Evolutionary conservation across 2,113 vertebrate species (phyloP), one percentile per base, ranked within the genome.

Genomic region (Aptenodytes patagonicus): DNA sequence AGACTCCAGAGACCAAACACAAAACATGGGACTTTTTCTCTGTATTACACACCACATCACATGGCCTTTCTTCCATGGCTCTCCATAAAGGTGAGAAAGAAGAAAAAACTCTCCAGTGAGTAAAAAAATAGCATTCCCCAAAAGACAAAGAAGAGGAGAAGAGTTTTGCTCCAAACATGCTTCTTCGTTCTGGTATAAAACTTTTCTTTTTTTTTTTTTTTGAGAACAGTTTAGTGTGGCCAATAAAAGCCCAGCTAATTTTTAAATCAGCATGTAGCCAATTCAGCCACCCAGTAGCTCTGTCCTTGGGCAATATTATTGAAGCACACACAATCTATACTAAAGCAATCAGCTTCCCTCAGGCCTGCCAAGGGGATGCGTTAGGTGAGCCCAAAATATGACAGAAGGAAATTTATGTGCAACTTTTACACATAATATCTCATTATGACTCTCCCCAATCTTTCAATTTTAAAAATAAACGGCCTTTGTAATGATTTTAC

Each of bases 401-500:
- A 98, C 98, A 98, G 97, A 98, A 97, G 98, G 98, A 98, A 99
- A 98, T 99, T 98, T 99, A 98, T 99, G 98, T 98, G 98, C 98
- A 98, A 98, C 98, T 98, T 98, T 98, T 98, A 98, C 98, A 98
- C 98, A 98, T 98, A 98, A 98, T 99, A 99, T 98, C 98, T 98
- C 98, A 99, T 98, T 98, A 98, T 98, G 97, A 98, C 97, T 98
- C 98, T 98, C 98, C 98, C 97, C 98, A 99, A 98, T 98, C 98
- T 98, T 98, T 98, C 98, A 98, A 99, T 99, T 98, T 98, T 98
- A 98, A 98, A 98, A 99, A 98, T 98, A 98, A 98, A 98, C 93
- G 95, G 98, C 83, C 98, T 98, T 98, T 98, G 98, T 98, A 98
- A 98, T 98, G 98, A 98, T 98, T 98, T 98, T 98, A 98, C 96